phyloP scores from a whole-genome alignment of 2,113 vertebrate species.

The Triplophysa rosa region DNA sequence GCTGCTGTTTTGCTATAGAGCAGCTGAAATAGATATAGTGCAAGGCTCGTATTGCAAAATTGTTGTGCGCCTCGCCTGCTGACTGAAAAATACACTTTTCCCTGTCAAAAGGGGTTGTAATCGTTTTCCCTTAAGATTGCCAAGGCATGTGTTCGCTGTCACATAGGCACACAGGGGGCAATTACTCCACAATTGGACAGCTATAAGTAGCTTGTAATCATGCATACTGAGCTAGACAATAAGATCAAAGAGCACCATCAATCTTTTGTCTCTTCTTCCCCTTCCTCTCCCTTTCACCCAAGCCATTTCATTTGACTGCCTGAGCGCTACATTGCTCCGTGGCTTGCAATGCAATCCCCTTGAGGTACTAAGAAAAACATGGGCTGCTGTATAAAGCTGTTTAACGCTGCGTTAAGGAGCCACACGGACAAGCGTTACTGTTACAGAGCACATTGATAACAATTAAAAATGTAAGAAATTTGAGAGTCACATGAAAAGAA shows the following conservation, averaged over 20 bases:
- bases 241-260: constrained; percentile 71
- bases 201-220: constrained; percentile 68
- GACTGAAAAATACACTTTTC: constrained; percentile 64
- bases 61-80: constrained; percentile 60
- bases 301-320: constrained; percentile 13
- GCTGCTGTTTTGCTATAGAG: constrained; percentile 28
- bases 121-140: constrained; percentile 62
- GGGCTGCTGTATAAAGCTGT: background rate
- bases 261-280: constrained; percentile 63
- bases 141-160: constrained; percentile 66
- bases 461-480: no score
- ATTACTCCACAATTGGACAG: constrained; percentile 69
- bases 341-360: background rate
- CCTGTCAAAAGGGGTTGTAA: constrained; percentile 61
- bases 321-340: background rate
- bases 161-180: constrained; percentile 68
- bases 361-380: background rate
- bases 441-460: no score
- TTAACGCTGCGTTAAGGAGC: background rate
- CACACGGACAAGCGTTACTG: no score
- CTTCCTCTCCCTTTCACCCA: constrained; percentile 9
- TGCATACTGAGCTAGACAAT: constrained; percentile 68
- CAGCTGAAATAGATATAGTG: constrained; percentile 54
- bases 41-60: constrained; percentile 67
- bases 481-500: no score